Base-by-base conservation (phyloP, 2,113 vertebrate species). In the Ginglymostoma cirratum region DNA sequence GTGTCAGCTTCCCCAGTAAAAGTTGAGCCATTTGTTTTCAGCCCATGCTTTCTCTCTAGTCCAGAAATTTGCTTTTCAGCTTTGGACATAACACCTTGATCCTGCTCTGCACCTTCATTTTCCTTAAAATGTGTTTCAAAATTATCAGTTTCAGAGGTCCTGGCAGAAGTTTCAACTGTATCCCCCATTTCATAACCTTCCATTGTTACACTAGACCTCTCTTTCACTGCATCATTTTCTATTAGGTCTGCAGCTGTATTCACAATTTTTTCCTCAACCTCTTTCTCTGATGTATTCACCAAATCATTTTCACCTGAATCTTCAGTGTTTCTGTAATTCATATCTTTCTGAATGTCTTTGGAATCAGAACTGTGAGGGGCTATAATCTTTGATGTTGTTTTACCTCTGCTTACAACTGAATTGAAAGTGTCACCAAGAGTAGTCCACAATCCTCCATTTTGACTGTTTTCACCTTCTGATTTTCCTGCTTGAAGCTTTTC, bases 361-460 rank as follows among this genome's bases (percentile, higher is more conserved):
- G 97, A 96, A 5, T 97, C 96, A 0, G 96, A 97, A 21, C 96
- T 97, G 94, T 97, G 96, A 5, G 96, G 96, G 94, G 78, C 97
- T 12, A 96, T 24, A 96, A 96, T 80, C 2, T 96, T 96, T 72
- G 24, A 23, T 0, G 7, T 97, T 4, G 72, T 97, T 96, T 97
- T 96, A 21, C 96, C 97, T 2, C 97, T 97, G 15, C 97, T 97
- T 92, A 98, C 97, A 94, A 97, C 96, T 38, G 98, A 97, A 97
- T 98, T 97, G 76, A 97, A 96, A 0, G 97, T 96, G 95, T 98
- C 98, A 61, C 97, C 97, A 78, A 97, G 76, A 93, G 96, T 70
- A 17, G 97, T 97, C 70, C 97, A 96, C 76, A 96, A 48, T 96
- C 96, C 97, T 95, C 24, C 45, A 1, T 42, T 95, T 95, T 94